Base-by-base conservation (phyloP, 2,888 invertebrate genomes). In the Diabrotica balteata region DNA sequence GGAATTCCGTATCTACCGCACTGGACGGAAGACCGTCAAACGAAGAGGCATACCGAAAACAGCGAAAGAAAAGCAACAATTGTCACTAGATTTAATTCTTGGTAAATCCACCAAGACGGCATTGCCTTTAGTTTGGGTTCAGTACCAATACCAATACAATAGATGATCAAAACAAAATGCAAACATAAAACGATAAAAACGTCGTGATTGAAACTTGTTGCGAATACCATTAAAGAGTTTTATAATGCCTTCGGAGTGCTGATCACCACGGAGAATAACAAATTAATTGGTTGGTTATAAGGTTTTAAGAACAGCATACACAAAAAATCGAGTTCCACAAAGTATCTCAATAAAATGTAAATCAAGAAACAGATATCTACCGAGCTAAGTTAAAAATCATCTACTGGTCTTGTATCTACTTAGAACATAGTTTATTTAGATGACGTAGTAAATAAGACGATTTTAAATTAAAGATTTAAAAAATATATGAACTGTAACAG, bases 41-140 rank as follows among this genome's bases (percentile, higher is more conserved):
- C 45, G 58, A 64, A 58, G 52, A 57, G 17, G 45, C 9, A 43
- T 64, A 64, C 64, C 58, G 58, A 64, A 66, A 61, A 58, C 61
- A 22, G 66, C 51, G 52, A 62, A 66, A 68, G 68, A 70, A 67
- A 70, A 64, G 63, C 59, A 70, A 68, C 70, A 68, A 68, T 71
- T 71, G 68, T 68, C 64, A 66, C 68, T 68, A 68, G 68, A 70
- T 65, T 68, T 64, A 49, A 68, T 68, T 71, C 68, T 64, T 54
- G 58, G 68, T 68, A 68, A 64, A 46, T 52, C 64, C 42, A 45
- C 63, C 50, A 45, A 65, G 65, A 59, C 49, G 47, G 55, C 44
- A 45, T 61, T 47, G 50, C 17, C 51, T 63, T 54, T 63, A 55
- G 47, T 53, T 54, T 61, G 54, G 59, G 59, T 61, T 64, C 69